Evolutionary conservation across 2,113 vertebrate genomes (phyloP), one percentile per base, ranked within the genome.

Genomic region (Collichthys lucidus): DNA sequence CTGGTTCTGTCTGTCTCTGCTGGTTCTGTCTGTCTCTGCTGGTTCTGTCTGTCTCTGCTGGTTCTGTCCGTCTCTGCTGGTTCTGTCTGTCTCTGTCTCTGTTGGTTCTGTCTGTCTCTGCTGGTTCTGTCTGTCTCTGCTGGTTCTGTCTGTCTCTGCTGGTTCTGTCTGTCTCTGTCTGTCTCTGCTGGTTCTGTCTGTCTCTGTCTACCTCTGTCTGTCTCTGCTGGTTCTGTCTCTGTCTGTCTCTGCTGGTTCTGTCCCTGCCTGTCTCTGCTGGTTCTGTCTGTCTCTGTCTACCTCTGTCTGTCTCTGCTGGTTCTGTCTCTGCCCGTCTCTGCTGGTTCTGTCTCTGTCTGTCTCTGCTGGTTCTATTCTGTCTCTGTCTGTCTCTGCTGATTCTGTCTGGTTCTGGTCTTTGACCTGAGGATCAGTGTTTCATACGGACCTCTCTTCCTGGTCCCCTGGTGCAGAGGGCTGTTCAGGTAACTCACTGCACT

Each of bases 401-500:
- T 60, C 19, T 31, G 20, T 3, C 50, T 53, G 50, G 50, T 56
- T 5, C 53, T 11, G 11, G 26, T 8, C 20, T 63, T 14, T 26
- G 70, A 26, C 0, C 61, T 22, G 60, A 8, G 14, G 20, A 50
- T 29, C 42, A 46, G 40, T 26, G 2, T 46, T 46, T 65, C 62
- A 65, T 86, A 91, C 96, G 92, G 93, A 99, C 98, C 98, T 98
- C 98, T 96, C 96, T 99, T 99, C 88, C 97, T 96, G 86, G 98
- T 98, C 83, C 97, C 97, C 10, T 97, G 98, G 94, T 99, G 97
- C 93, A 98, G 94, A 87, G 97, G 98, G 92, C 97, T 98, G 94
- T 99, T 99, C 95, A 99, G 95, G 93, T 99, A 99, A 7, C 98
- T 99, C 93, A 99, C 97, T 7, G 98, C 96, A 53, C 96, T 99